Conservation (phyloP, 2,888 invertebrate species). For the Pegoplata infirma region DNA sequence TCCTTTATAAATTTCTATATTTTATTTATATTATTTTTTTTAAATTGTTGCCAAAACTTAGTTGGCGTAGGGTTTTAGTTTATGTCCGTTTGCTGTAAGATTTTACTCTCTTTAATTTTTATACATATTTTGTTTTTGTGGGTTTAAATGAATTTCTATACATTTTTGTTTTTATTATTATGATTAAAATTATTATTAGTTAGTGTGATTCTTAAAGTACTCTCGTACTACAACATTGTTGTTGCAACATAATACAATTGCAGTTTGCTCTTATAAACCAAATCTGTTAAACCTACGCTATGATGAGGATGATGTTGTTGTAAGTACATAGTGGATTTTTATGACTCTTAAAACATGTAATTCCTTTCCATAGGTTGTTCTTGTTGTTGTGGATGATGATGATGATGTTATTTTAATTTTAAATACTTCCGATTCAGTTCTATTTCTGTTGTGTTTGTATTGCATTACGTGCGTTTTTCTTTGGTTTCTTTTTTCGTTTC, state of each 20-base stretch:
- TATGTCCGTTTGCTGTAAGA: constrained; percentile 19
- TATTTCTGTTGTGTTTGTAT: not conserved
- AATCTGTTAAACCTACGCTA: constrained; percentile 43
- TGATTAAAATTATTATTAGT: constrained; percentile 33
- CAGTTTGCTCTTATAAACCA: constrained; percentile 10
- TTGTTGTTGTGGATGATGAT: no score
- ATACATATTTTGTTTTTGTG: not conserved
- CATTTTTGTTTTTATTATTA: constrained; percentile 29
- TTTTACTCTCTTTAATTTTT: not conserved
- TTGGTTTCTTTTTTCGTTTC: not conserved
- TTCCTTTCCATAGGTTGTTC: constrained; percentile 2
- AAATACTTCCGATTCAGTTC: constrained; percentile 7
- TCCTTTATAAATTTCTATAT: constrained; percentile 23
- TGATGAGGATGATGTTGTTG: constrained; percentile 56
- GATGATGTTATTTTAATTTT: constrained; percentile 5
- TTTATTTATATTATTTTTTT: constrained; percentile 41
- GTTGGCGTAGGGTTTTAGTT: constrained; percentile 17
- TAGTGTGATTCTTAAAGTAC: constrained; percentile 46
- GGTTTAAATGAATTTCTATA: constrained; percentile 31
- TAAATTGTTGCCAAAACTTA: constrained; percentile 29
- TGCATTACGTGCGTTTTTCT: not conserved
- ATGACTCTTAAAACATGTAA: constrained; percentile 13
- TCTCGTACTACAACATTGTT: constrained; percentile 13
- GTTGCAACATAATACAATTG: constrained; percentile 9
- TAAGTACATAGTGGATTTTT: constrained; percentile 27